phyloP scores from a whole-genome alignment of 2,888 invertebrate species.

The Pristionchus arcanus region DNA sequence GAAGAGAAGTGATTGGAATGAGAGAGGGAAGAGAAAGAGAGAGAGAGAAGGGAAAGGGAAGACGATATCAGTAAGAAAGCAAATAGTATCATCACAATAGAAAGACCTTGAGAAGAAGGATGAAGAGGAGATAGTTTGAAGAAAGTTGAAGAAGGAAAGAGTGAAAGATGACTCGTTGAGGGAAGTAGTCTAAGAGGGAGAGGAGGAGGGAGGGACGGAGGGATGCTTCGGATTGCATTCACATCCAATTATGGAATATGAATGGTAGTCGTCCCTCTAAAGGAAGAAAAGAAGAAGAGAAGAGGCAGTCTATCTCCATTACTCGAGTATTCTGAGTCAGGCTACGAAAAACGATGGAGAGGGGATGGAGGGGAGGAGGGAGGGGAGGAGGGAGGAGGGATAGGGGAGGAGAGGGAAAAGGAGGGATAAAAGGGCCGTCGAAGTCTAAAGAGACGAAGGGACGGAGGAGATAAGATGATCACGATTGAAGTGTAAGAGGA shows the following conservation, averaged over 20 bases:
- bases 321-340: constrained; percentile 47
- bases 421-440: constrained; percentile 3
- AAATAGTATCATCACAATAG: not conserved
- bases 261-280: constrained; percentile 3
- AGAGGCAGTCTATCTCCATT: constrained; percentile 37
- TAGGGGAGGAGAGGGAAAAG: not conserved
- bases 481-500: constrained; percentile 32
- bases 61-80: constrained; percentile 3
- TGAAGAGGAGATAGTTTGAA: too few species aligned
- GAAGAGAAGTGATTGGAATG: constrained; percentile 13
- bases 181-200: constrained; percentile 16
- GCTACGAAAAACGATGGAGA: constrained; percentile 39
- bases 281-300: not conserved
- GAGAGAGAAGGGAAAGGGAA: not conserved
- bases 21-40: constrained; percentile 35
- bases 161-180: constrained; percentile 36
- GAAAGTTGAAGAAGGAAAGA: not conserved
- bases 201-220: not conserved
- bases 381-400: not conserved
- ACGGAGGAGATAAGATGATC: constrained; percentile 8
- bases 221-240: constrained; percentile 38
- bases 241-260: constrained; percentile 48
- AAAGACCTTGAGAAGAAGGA: constrained; percentile 10
- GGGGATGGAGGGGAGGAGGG: not conserved
- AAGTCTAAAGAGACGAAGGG: constrained; percentile 19